These are phyloP conservation scores for Propithecus deckenii DNA, from an alignment of 2,797 vertebrate genomes.

Conservation along the genomic window DNA sequence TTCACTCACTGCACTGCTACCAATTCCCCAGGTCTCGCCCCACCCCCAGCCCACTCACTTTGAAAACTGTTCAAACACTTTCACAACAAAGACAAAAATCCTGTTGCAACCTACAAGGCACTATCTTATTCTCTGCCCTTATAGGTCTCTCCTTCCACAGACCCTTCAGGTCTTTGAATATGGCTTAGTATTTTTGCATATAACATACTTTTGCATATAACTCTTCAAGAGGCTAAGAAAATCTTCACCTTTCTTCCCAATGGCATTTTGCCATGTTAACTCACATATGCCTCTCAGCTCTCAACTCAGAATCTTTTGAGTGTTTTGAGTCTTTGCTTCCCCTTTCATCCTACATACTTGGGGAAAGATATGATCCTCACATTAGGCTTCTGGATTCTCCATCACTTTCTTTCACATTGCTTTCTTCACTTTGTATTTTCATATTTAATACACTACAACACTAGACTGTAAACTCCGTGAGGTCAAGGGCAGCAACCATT, in stretches of 20 bases:
- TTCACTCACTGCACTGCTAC: no score
- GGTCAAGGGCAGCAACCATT: neutral
- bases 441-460: neutral
- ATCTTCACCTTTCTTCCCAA: neutral
- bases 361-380: neutral
- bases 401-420: neutral
- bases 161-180: neutral
- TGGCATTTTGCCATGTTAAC: neutral
- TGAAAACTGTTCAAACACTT: neutral
- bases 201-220: neutral
- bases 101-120: neutral
- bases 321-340: neutral
- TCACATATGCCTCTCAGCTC: neutral
- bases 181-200: no score
- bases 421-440: neutral
- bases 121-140: neutral
- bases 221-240: neutral
- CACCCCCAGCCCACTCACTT: neutral
- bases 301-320: neutral
- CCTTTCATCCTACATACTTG: neutral
- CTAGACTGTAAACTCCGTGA: neutral
- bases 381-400: neutral
- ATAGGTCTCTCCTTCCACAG: neutral
- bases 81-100: neutral
- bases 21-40: neutral